phyloP scores from a whole-genome alignment of 2,797 vertebrate species.

The Alectoris magna region DNA sequence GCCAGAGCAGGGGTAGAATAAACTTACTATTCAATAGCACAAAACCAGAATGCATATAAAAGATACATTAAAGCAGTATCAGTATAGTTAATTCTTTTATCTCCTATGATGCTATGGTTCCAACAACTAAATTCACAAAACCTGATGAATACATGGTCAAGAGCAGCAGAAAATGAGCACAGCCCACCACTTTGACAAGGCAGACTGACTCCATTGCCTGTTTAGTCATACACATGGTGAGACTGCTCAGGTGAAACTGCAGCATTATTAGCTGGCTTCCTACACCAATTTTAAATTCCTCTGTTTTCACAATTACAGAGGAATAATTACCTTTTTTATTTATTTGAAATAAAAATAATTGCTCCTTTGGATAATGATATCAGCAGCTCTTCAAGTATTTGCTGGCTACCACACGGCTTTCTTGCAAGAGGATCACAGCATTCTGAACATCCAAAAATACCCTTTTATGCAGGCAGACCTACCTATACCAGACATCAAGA shows the following conservation, averaged over 20 bases:
- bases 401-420: background rate
- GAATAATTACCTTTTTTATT: background rate
- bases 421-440: background rate
- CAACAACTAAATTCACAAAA: background rate
- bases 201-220: background rate
- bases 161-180: background rate
- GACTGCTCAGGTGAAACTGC: background rate
- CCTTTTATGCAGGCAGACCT: background rate
- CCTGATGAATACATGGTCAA: background rate
- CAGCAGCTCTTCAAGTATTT: background rate
- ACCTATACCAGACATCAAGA: background rate
- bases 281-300: background rate
- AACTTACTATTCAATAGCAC: background rate
- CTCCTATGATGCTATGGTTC: background rate
- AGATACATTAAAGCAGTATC: background rate
- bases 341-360: background rate
- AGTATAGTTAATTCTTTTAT: background rate
- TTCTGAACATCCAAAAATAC: background rate
- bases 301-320: background rate
- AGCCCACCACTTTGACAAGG: background rate
- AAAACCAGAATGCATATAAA: background rate
- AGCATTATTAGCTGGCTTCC: background rate
- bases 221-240: background rate
- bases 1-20: background rate
- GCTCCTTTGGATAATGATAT: background rate